Evolutionary conservation across 2,113 vertebrate species (phyloP), one percentile per base, ranked within the genome.

Genomic region (Promerops cafer): DNA sequence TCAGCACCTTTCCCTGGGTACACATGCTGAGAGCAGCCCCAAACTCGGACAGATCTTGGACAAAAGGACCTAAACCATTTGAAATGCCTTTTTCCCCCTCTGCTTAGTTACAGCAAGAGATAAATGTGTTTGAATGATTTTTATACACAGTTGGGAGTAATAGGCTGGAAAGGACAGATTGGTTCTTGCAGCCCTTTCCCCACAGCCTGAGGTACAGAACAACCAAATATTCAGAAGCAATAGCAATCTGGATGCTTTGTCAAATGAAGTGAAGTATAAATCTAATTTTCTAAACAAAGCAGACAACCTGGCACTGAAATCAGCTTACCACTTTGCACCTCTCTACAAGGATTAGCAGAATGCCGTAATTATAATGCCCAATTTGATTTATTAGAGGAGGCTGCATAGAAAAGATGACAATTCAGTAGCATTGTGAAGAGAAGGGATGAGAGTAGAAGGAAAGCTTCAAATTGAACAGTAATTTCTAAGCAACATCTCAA

Each of bases 231-330:
- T 74, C 57, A 56, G 81, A 44, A 90, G 54, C 53, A 87, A 79
- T 1, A 63, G 31, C 42, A 87, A 92, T 77, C 35, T 77, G 77
- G 78, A 70, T 44, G 78, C 88, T 96, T 85, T 87, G 91, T 94
- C 87, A 76, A 72, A 95, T 72, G 53, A 21, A 95, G 40, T 63
- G 95, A 94, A 91, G 70, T 63, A 90, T 77, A 96, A 92, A 93
- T 89, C 81, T 96, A 80, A 94, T 97, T 97, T 93, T 92, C 89
- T 87, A 95, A 96, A 96, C 81, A 96, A 97, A 97, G 94, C 83
- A 95, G 95, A 95, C 90, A 96, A 97, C 95, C 94, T 95, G 91
- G 91, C 94, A 95, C 78, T 93, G 89, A 87, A 87, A 94, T 92
- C 91, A 94, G 95, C 94, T 93, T 94, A 95, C 86, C 87, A 90